Evolutionary conservation across 30 jellyfish, hydroid and myxozoan species (phyloP), one percentile per base, ranked within the genome.

Genomic region (Mastigias papua): DNA sequence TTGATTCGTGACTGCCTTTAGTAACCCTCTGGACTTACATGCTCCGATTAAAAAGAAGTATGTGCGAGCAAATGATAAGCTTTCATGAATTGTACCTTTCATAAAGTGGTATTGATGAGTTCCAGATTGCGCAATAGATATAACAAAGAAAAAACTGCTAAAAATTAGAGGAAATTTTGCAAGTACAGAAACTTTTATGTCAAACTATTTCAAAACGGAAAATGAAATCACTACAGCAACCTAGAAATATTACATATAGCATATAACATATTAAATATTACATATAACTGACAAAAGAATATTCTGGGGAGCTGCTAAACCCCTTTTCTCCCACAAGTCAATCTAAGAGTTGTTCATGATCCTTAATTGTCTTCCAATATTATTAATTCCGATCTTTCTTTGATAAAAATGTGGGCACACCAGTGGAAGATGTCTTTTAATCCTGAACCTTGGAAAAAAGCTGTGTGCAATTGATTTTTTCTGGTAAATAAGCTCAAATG

Each of bases 31-130:
- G 20, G 70, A 73, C 31, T 8, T 17, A 8, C 71, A 73, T 73
- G 70, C 85, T 1, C 82, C 73, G 61, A 63, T 81, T 62, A 81
- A 64, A n/a, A 66, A 65, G 49, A 62, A 81, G 64, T 46, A 64
- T 1, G 89, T 46, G 16, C 17, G 80, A 77, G 79, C 79, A 2
- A 58, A 78, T 61, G 69, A 78, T 54, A 35, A 26, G 23, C 80
- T 4, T 78, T 78, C 80, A 64, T 61, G 80, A 61, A 30, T 28
- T 48, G 89, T n/a, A 67, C 29, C 58, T 80, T 78, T 7, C 78
- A 73, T 48, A 74, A 74, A 74, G 86, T 63, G 2, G 48, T 71
- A 15, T 54, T 57, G 74, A 0, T 80, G 90, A 72, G 33, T 34
- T 22, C 81, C 34, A 22, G 90, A 29, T 37, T 80, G 81, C 35